A percentile compares a stretch with the other conserved stretches of the same genome.
These are phyloP conservation scores for Cricetomys ansorgei DNA, from an alignment of 2,113 vertebrate genomes.

Conservation along the genomic window DNA sequence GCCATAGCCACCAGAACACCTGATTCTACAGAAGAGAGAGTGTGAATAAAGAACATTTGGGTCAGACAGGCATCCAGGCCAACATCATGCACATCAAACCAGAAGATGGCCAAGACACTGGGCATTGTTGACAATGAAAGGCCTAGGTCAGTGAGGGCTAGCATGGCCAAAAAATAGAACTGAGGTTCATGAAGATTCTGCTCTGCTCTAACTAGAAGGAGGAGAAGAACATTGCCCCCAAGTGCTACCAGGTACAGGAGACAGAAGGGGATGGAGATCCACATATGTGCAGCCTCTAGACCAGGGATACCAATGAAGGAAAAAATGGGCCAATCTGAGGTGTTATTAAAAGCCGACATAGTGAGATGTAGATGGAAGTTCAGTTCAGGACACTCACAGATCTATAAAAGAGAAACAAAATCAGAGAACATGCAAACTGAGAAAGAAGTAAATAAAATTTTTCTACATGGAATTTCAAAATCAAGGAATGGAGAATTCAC, in stretches of 20 bases:
- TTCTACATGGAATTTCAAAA: background rate
- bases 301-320: slow-evolving; percentile 64
- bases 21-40: slow-evolving; percentile 58
- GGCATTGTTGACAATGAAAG: slow-evolving; percentile 71
- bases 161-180: slow-evolving; percentile 69
- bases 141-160: slow-evolving; percentile 73
- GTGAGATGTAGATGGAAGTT: background rate
- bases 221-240: slow-evolving; percentile 62
- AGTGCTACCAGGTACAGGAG: slow-evolving; percentile 61
- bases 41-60: slow-evolving; percentile 79
- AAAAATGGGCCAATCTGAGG: background rate
- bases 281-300: slow-evolving; percentile 28
- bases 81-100: slow-evolving; percentile 48
- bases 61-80: slow-evolving; percentile 73
- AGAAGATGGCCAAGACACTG: slow-evolving; percentile 74
- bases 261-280: slow-evolving; percentile 65
- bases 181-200: slow-evolving; percentile 72
- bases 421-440: background rate
- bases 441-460: background rate
- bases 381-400: background rate
- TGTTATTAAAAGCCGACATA: background rate
- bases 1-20: slow-evolving; percentile 76
- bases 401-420: slow-evolving; percentile 9
- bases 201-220: slow-evolving; percentile 41
- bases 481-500: background rate